Base-by-base conservation (phyloP, 2,888 invertebrate species). In the Dicranocentrus wangi region DNA sequence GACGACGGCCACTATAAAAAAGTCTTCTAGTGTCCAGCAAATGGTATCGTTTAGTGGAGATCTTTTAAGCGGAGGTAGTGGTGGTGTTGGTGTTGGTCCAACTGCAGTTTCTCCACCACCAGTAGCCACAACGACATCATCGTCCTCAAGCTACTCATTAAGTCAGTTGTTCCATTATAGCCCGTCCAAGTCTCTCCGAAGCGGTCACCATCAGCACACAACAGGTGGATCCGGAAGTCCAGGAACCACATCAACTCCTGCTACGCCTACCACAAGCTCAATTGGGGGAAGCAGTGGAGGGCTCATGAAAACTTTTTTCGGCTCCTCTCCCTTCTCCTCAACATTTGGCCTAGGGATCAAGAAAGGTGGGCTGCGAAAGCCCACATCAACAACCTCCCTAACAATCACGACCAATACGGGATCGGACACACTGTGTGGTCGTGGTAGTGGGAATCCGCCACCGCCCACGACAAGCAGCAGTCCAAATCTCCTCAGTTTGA, bases 381-480 rank as follows among this genome's bases (percentile, higher is more conserved):
- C 82, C 15, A 82, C 75, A 10, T 84, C 84, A 21, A 84, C 84
- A n/a, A 83, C 83, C 1, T 84, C 83, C 25, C 73, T 82, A 27
- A 81, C 81, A 15, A 75, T 73, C 69, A 81, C 81, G 19, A 81
- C 81, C 7, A 81, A 81, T 32, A 81, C 81, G 2, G 81, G 81
- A 10, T 75, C 73, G 23, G 81, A 81, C 68, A 75, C 81, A 0
- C 21, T 75, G 0, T 75, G 81, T 32, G 80, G 80, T 3, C 63
- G 81, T 5, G 25, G 55, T 3, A 66, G 75, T 10, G 8, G 23
- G 21, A 75, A 61, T 27, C 70, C 51, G 10, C 80, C 83, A 8
- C 84, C 84, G 13, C 84, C 84, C 0, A 84, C 84, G 2, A 84
- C 84, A 13, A 80, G 79, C 28, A 82, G 82, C 43, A 83, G 83